A percentile compares a stretch with the other conserved stretches of the same genome.
phyloP scores from a whole-genome alignment of 2,797 vertebrate species.

The Australoheros facetus region DNA sequence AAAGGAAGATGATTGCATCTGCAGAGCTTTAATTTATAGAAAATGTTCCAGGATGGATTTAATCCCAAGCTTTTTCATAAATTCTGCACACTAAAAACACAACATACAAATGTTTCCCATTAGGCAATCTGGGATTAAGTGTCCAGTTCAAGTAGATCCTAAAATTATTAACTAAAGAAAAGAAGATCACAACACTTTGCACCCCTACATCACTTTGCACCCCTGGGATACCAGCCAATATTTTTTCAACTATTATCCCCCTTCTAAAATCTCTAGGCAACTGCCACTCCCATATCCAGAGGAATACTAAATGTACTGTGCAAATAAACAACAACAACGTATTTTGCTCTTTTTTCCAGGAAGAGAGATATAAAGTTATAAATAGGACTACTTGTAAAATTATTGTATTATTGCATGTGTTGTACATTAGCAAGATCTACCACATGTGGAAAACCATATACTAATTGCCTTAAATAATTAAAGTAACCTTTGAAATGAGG shows the following conservation, averaged over 20 bases:
- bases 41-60: neutral
- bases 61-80: neutral
- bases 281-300: slow-evolving; percentile 19
- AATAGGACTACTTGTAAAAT: slow-evolving; percentile 38
- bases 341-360: slow-evolving; percentile 2
- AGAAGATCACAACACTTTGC: slow-evolving; percentile 2
- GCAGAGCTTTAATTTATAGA: neutral
- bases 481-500: slow-evolving; percentile 12
- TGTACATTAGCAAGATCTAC: neutral
- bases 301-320: slow-evolving; percentile 13
- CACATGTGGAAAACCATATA: slow-evolving; percentile 1
- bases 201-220: neutral
- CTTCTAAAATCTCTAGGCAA: slow-evolving; percentile 29
- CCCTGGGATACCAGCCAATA: slow-evolving; percentile 2
- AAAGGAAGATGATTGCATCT: neutral
- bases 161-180: slow-evolving; percentile 18
- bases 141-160: slow-evolving; percentile 10
- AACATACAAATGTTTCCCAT: neutral
- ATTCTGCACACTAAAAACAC: neutral
- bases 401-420: neutral
- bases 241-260: slow-evolving; percentile 18
- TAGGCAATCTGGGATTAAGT: neutral
- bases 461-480: neutral
- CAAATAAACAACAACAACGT: slow-evolving; percentile 59
- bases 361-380: slow-evolving; percentile 27